These are phyloP conservation scores for Hyperoplus immaculatus DNA, from an alignment of 2,797 vertebrate species.

Conservation along the genomic window DNA sequence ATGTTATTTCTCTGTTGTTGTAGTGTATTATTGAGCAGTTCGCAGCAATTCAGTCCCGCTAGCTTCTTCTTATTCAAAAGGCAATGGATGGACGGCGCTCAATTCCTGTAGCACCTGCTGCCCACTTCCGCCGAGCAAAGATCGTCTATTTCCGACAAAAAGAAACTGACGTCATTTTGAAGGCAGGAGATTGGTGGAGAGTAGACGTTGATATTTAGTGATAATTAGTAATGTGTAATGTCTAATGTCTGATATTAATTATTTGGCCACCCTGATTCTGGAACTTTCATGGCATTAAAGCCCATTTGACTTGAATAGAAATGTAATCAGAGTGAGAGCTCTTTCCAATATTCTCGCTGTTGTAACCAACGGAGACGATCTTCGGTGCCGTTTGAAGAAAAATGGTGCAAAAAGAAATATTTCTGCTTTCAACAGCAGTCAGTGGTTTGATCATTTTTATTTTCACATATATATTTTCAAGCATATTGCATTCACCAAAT, in stretches of 20 bases:
- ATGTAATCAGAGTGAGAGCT: conserved; percentile 10
- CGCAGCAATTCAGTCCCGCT: conserved; percentile 19
- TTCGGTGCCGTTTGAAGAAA: background rate
- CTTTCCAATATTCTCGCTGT: accelerated
- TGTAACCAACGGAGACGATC: conserved; percentile 1
- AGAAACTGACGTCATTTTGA: background rate
- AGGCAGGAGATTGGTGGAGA: background rate
- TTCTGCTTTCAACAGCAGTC: background rate
- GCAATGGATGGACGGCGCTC: conserved; percentile 10
- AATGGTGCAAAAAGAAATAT: background rate
- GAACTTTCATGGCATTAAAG: too few relatives aligned
- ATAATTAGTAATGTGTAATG: too few relatives aligned
- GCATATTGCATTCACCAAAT: too few relatives aligned
- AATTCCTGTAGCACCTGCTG: conserved; percentile 74
- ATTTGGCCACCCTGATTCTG: too few relatives aligned
- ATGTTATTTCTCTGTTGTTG: background rate
- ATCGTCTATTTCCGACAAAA: background rate
- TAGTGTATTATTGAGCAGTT: background rate
- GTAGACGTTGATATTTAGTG: background rate
- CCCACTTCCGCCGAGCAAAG: conserved; percentile 64
- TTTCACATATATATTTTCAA: background rate
- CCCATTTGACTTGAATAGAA: too few relatives aligned
- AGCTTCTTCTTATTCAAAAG: conserved; percentile 42
- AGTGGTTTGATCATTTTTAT: background rate
- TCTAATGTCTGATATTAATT: too few relatives aligned